Percentiles rank a stretch among this genome's conserved stretches.
Conservation (phyloP, 1,140 invertebrate genomes). For the Apis dorsata region DNA sequence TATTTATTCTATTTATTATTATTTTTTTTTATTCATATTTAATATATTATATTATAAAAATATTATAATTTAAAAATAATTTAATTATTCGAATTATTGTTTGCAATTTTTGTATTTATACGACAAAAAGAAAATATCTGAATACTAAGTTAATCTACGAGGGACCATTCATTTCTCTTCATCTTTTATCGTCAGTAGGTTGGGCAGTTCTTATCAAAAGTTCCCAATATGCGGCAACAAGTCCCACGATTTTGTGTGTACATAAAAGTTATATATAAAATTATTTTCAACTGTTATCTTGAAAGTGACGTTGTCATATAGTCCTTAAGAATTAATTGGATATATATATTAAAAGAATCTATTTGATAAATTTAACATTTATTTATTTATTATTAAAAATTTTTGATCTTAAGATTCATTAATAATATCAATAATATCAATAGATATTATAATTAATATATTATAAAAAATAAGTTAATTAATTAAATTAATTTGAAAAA, state of each 20-base stretch:
- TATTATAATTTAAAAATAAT: too few species aligned
- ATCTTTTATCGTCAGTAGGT: constrained; percentile 26
- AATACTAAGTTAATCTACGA: constrained; percentile 10
- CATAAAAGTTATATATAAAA: background rate
- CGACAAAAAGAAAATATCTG: background rate
- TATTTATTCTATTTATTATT: too few species aligned
- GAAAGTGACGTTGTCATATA: background rate
- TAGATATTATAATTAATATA: too few species aligned
- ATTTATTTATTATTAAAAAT: background rate
- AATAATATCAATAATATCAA: background rate
- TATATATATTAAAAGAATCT: background rate
- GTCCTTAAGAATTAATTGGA: background rate
- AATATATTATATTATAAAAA: background rate
- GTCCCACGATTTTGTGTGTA: background rate
- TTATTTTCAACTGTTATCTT: background rate
- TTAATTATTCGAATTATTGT: background rate
- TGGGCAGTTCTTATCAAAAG: constrained; percentile 28
- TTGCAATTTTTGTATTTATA: background rate
- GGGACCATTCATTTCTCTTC: constrained; percentile 32
- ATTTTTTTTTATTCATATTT: too few species aligned
- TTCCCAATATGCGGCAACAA: background rate
- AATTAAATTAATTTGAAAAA: background rate
- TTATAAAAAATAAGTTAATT: background rate
- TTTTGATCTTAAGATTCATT: background rate
- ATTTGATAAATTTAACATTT: background rate